Base-by-base conservation (phyloP, 92 coral and sea anemone genomes). In the Galaxea fascicularis region DNA sequence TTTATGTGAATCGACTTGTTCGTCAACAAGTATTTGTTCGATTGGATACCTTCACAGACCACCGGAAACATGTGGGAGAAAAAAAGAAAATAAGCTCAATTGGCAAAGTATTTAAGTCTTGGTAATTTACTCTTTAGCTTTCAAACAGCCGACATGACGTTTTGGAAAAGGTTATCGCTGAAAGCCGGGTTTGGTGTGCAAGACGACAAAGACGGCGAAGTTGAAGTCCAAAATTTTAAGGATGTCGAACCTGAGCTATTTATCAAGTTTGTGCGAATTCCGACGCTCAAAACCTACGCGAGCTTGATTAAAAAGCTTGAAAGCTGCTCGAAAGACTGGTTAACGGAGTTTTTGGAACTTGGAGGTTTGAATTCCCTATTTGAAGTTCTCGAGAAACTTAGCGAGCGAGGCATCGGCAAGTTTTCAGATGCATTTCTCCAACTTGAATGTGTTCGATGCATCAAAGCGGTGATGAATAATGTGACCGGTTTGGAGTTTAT, bases 381-480 rank as follows among this genome's bases (percentile, higher is more conserved):
- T n/a, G 97, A 94, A 71, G 99, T 94, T 30, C 79, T 96, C 21
- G 97, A 89, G 71, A 90, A 89, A 76, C 95, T 96, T 13, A 85
- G 98, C 44, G 89, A 87, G 54, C 83, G 95, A 65, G 94, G 88
- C 4, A 24, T 91, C 60, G 88, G 90, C 8, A 86, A 76, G 67
- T 94, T 96, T 58, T 87, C 90, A 8, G 98, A 94, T 53, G 95
- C 96, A 0, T 93, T 86, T 69, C 93, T 94, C 39, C 94, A 93
- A 56, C 88, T 96, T 15, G 95, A 96, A 52, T 96, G 99, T 88
- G 93, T 93, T 20, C 79, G 95, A 31, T 96, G 99, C 74, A 95
- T 96, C 18, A 96, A 96, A 65, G 95, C 97, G 18, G 99, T 96
- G 3, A 82, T 96, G 92, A 96, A 95, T 65, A 92, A 94, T 27